Evolutionary conservation across 2,888 invertebrate species (phyloP).

Genomic region (Ptychoptera albimana): DNA sequence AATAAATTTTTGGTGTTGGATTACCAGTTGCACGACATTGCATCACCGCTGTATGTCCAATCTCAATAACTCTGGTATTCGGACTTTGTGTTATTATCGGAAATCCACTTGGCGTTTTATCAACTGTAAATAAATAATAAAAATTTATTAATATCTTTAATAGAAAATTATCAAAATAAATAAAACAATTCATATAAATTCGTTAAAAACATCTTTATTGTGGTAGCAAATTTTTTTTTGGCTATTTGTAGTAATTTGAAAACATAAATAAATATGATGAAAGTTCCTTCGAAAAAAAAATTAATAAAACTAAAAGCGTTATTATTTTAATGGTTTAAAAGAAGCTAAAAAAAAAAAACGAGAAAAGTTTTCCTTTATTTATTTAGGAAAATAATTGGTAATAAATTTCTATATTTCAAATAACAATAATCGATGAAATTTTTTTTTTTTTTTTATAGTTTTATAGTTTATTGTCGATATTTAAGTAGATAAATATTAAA

Average conservation of each 20-base stretch:
- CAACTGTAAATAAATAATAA: conserved; percentile 34
- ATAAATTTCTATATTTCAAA: not conserved
- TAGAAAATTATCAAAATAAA: too few relatives aligned
- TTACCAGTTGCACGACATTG: conserved; percentile 78
- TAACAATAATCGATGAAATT: conserved; percentile 1
- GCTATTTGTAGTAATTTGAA: too few relatives aligned
- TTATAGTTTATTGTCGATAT: not conserved
- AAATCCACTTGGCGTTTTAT: conserved; percentile 82
- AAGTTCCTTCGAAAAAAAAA: too few relatives aligned
- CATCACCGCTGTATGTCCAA: conserved; percentile 79
- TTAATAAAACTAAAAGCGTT: too few relatives aligned
- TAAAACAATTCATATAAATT: too few relatives aligned
- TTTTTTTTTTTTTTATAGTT: not conserved
- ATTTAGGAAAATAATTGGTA: too few relatives aligned
- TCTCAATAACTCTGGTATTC: conserved; percentile 87
- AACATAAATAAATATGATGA: not conserved
- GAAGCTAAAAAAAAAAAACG: not conserved
- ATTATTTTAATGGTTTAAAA: too few relatives aligned
- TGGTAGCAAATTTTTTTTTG: too few relatives aligned
- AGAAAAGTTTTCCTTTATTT: too few relatives aligned
- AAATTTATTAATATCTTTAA: not conserved
- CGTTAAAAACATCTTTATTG: not conserved
- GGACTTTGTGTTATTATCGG: conserved; percentile 80
- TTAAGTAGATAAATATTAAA: not conserved
- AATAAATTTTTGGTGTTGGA: conserved; percentile 68